Base-by-base conservation (phyloP, 2,888 invertebrate species). In the Dorcus parallelipipedus region DNA sequence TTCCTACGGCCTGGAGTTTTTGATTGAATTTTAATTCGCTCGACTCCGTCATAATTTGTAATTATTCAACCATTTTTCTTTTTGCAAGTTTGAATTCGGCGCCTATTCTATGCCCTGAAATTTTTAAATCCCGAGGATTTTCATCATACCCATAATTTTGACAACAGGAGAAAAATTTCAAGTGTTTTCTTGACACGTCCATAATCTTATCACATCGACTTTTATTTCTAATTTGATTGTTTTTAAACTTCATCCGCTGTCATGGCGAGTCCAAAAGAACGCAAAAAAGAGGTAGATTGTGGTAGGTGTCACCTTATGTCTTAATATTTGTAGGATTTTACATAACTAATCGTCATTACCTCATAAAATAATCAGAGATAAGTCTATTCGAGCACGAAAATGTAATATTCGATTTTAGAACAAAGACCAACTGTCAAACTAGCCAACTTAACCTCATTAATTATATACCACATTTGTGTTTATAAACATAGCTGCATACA, bases 211-310 rank as follows among this genome's bases (percentile, higher is more conserved):
- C 26, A 7, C 26, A 6, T 33, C 26, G 45, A 23, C 38, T 54
- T 43, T 54, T 45, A 23, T 54, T 53, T 49, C 41, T 54, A 47
- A 56, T 52, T 56, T 41, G 43, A 59, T 56, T 43, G 42, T 59
- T 59, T 59, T 56, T 51, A 38, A 57, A 57, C 53, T 60, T 57
- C 59, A 54, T 60, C 54, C 54, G 54, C 56, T 65, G 65, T 69
- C 65, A 70, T 67, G 67, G 69, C 69, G 65, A 70, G 60, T 66
- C 58, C 61, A 54, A 70, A 69, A 66, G 67, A 69, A 64, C 68
- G 68, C 58, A 68, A 69, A 65, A 69, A 70, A 66, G 69, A 68
- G 61, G 62, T 66, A 68, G 65, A 70, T 63, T 64, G 66, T 69
- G 72, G 71, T 74, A 72, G 69, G 72, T 73, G 70, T 56, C 53